Percentiles rank a stretch among this genome's conserved stretches.
Conservation (phyloP, 2,113 vertebrate species). For the Oenanthe melanoleuca region DNA sequence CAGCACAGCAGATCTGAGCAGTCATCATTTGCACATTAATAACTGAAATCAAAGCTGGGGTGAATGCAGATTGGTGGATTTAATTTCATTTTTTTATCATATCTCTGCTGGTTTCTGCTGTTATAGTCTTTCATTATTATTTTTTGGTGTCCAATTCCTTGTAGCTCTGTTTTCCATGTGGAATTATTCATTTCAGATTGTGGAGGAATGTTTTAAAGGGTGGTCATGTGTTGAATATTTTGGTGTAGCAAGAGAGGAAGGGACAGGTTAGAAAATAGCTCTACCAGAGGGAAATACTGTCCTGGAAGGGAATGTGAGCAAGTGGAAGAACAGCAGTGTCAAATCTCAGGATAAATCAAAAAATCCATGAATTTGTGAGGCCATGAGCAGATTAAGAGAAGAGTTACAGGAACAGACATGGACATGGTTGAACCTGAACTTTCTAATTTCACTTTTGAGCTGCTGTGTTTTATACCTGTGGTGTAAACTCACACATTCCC, state of each 20-base stretch:
- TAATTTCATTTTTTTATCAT: not conserved
- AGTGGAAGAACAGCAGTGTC: not conserved
- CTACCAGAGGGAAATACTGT: not conserved
- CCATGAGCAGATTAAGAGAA: not conserved
- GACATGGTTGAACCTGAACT: fast-evolving
- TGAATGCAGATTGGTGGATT: not conserved
- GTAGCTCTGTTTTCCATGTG: not conserved
- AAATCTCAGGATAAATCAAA: not conserved
- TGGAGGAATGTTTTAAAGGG: not conserved
- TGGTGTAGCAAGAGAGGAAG: not conserved
- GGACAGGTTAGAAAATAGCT: not conserved
- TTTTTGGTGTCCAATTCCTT: not conserved
- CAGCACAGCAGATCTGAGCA: not conserved
- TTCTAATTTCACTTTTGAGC: not conserved
- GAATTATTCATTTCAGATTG: not conserved
- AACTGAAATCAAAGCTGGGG: not conserved
- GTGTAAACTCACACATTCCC: not conserved
- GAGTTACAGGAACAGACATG: not conserved
- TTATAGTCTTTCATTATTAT: fast-evolving
- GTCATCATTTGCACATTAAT: not conserved
- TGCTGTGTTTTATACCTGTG: not conserved
- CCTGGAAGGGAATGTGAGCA: not conserved
- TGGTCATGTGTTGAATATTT: not conserved
- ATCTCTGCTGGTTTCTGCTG: not conserved
- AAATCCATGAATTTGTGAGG: not conserved